Base-by-base conservation (phyloP, 2,797 vertebrate genomes). In the Ambastaia sidthimunki region DNA sequence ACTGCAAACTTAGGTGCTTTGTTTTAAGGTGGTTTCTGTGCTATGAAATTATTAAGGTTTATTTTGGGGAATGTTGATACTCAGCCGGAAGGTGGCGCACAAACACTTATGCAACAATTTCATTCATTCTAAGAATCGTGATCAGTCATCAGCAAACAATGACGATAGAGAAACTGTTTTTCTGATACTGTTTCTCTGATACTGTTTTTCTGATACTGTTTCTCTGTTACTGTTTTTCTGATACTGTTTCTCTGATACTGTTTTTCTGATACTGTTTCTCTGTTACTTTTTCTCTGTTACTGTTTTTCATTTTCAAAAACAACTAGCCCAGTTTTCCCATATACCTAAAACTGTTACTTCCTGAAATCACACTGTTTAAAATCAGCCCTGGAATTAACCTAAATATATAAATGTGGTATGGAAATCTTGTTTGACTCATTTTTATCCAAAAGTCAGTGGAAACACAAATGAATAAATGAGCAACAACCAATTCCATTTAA, bases 51-150 rank as follows among this genome's bases (percentile, higher is more conserved):
- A 41, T 41, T 41, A 41, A 10, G 37, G 37, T 41, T 41, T 41
- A 10, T 41, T 9, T 9, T 41, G 28, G 28, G 28, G 28, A 28
- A 4, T 28, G 28, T 2, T 28, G 28, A 28, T 25, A 68, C 7
- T 71, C 50, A 21, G 80, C 93, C 93, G 94, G 86, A 66, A 92
- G 93, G 90, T 90, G 92, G 91, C 91, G 71, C 81, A 78, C 80
- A 82, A 44, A 81, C 79, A 81, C 84, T 75, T 74, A 54, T 80
- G 63, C 52, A 47, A 9, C 28, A 72, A 1, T n/a, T 66, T 50
- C 52, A 80, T 74, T 78, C 67, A 82, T 85, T 71, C n/a, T 7
- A 47, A 18, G 4, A 5, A 13, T 21, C 9, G 3, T 31, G 25
- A 57, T 77, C 55, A 12, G 21, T 52, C 67, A 52, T 62, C 76